Conservation (phyloP, 2,888 invertebrate species). For the Gasteruption jaculator region DNA sequence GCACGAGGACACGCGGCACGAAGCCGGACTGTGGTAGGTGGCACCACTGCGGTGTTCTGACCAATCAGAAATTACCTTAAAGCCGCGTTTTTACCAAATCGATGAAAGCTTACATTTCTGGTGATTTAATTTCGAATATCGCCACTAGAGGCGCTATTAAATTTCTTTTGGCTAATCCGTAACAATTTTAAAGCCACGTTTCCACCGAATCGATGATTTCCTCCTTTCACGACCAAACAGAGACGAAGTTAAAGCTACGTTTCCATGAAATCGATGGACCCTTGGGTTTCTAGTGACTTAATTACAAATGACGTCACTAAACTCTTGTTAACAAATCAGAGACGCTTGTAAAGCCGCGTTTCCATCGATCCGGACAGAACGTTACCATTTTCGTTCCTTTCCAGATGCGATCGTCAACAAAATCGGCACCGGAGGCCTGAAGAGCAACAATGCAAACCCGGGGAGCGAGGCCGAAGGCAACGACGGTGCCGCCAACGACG, state of each 20-base stretch:
- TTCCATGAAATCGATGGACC: no score
- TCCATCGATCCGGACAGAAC: no score
- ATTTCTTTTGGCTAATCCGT: background rate
- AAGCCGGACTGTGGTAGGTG: slow-evolving; percentile 74
- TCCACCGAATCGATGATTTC: no score
- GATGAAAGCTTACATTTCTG: background rate
- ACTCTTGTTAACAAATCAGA: no score
- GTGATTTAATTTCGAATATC: background rate
- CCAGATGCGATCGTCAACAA: slow-evolving; percentile 53
- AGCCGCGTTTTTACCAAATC: background rate
- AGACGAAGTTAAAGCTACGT: no score
- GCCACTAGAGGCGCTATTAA: background rate
- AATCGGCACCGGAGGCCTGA: slow-evolving; percentile 51
- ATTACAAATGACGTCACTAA: no score
- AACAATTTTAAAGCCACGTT: slow-evolving; percentile 2
- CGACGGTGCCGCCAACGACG: no score
- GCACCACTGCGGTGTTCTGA: slow-evolving; percentile 3
- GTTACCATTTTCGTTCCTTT: slow-evolving; percentile 22
- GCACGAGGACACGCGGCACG: slow-evolving; percentile 72
- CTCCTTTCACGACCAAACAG: no score
- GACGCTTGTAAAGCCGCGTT: no score
- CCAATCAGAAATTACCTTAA: background rate
- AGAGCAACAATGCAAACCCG: slow-evolving; percentile 59
- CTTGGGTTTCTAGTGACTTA: no score
- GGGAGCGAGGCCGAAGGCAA: no score